Evolutionary conservation across 2,888 invertebrate species (phyloP).

Genomic region (Notodromas monacha): DNA sequence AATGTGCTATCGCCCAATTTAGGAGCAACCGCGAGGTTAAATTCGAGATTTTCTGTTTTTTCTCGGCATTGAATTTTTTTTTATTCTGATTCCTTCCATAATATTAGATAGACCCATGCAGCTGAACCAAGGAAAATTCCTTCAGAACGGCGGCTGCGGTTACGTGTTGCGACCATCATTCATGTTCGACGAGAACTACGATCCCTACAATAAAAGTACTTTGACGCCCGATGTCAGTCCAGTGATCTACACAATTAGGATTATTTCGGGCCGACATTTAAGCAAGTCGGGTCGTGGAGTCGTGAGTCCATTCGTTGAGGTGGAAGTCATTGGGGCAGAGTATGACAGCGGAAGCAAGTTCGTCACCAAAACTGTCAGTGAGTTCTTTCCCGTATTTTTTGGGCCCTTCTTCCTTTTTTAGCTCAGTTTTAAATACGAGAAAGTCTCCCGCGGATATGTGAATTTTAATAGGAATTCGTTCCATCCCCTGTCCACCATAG

Average conservation of each 20-base stretch:
- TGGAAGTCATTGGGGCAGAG: conserved; percentile 59
- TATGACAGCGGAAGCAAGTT: conserved; percentile 51
- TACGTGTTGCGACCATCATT: conserved; percentile 65
- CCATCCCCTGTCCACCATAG: no score
- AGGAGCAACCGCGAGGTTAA: not conserved
- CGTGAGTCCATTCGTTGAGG: conserved; percentile 61
- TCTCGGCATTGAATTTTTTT: no score
- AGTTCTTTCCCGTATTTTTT: conserved; percentile 18
- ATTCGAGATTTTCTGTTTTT: not conserved
- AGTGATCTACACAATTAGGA: conserved; percentile 21
- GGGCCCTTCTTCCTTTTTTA: conserved; percentile 8
- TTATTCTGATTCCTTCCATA: conserved; percentile 7
- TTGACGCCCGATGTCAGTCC: conserved; percentile 25
- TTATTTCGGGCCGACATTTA: conserved; percentile 66
- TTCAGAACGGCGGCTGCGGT: conserved; percentile 69
- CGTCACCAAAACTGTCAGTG: conserved; percentile 50
- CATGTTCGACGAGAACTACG: conserved; percentile 44
- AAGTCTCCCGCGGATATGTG: not conserved
- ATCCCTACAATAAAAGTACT: conserved; percentile 33
- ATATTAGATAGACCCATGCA: conserved; percentile 62
- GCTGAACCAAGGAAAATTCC: conserved; percentile 64
- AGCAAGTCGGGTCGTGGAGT: conserved; percentile 39
- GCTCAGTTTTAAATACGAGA: not conserved
- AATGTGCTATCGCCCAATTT: not conserved
- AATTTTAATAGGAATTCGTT: no score